Base-by-base conservation (phyloP, 2,113 vertebrate species). In the Phyllopteryx taeniolatus region DNA sequence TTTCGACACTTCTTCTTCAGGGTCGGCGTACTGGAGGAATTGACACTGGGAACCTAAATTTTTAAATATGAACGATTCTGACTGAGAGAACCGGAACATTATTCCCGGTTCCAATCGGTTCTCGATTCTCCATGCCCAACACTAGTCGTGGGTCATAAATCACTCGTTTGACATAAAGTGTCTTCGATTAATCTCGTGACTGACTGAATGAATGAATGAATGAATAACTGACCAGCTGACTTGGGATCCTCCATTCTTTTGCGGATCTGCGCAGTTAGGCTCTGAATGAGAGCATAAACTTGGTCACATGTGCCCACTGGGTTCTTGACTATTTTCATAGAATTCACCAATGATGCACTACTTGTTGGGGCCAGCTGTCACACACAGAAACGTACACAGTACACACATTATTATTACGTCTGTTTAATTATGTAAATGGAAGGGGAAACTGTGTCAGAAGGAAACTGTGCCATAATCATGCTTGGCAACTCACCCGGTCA, bases 241-340 rank as follows among this genome's bases (percentile, higher is more conserved):
- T 57, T 69, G 51, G 97, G 96, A 75, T 98, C 96, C 78, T 98
- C 95, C 86, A 99, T 92, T 54, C 94, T 93, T 73, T 94, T 94
- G 68, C 84, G 92, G 81, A 99, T 97, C 90, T 99, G 97, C 10
- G 92, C 93, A 12, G 95, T 99, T 79, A 99, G 96, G 75, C 93
- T 97, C 92, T 98, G 95, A 76, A 99, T 95, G 86, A 99, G 93
- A 62, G 90, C 71, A 82, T 98, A 98, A 68, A 99, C 96, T 61
- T 92, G 87, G 87, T 98, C 94, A 81, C 98, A 99, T 3, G 93
- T 94, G 67, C 87, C 93, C 67, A 99, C 96, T 0, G 98, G 97
- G 86, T 99, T 99, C 85, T 94, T 89, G 68, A 99, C 96, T 0
- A 94, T 77, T 14, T 90, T 93, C 95, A 99, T 99, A 35, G 98